Conservation (phyloP, 2,113 vertebrate genomes). For the Chionodraco myersi region DNA sequence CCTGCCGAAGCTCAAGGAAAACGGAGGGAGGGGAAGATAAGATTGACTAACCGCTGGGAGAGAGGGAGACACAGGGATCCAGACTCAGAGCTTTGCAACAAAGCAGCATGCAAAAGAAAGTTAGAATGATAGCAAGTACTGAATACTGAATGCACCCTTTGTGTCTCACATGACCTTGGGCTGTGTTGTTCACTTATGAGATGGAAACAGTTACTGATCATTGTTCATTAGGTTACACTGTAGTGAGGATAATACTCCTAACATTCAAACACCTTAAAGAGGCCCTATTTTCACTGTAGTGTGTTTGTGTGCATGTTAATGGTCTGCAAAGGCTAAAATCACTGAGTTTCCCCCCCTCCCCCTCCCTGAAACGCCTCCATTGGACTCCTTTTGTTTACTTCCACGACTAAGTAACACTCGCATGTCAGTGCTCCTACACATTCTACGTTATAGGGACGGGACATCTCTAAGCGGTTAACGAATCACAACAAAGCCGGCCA, state of each 20-base stretch:
- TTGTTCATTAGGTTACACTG: background rate
- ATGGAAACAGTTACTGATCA: background rate
- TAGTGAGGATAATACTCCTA: background rate
- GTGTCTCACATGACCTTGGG: slow-evolving; percentile 41
- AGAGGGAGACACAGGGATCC: slow-evolving; percentile 8
- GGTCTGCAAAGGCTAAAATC: too few relatives aligned
- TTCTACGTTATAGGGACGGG: too few relatives aligned
- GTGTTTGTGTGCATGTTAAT: too few relatives aligned
- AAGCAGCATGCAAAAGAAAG: slow-evolving; percentile 14
- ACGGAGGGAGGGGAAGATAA: slow-evolving; percentile 52
- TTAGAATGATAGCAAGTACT: background rate
- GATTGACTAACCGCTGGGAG: slow-evolving; percentile 35
- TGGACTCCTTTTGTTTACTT: too few relatives aligned
- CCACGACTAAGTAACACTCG: too few relatives aligned
- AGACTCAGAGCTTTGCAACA: slow-evolving; percentile 5
- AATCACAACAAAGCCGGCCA: too few relatives aligned
- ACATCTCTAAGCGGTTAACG: too few relatives aligned
- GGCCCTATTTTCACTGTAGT: too few relatives aligned
- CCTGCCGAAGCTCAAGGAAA: slow-evolving; percentile 33
- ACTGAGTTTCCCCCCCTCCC: too few relatives aligned
- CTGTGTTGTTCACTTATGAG: background rate
- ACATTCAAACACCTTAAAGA: background rate
- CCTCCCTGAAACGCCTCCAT: too few relatives aligned
- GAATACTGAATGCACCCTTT: slow-evolving; percentile 11
- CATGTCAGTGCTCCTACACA: too few relatives aligned